Evolutionary conservation across 2,113 vertebrate genomes (phyloP).

Genomic region (Caretta caretta): DNA sequence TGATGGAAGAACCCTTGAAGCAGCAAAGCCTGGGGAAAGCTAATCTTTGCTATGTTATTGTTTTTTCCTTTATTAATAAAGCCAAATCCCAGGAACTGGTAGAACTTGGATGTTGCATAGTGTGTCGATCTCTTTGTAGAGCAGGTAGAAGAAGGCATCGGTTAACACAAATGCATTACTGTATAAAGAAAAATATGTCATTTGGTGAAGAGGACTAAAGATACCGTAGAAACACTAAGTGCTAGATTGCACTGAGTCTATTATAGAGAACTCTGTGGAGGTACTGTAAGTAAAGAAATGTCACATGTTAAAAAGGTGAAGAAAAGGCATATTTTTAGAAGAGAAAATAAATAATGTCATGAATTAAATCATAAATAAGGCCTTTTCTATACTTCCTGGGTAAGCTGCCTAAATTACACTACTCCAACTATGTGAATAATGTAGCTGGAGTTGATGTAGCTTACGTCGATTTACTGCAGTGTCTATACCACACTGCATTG

Average conservation of each 20-base stretch:
- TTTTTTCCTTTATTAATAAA: background rate
- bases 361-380: slow-evolving; percentile 38
- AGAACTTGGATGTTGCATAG: background rate
- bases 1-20: background rate
- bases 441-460: no score
- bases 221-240: background rate
- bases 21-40: background rate
- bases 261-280: background rate
- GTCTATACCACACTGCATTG: no score
- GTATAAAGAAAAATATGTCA: accelerated
- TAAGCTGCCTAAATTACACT: no score
- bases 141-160: background rate
- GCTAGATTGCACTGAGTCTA: background rate
- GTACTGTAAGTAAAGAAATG: background rate
- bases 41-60: background rate
- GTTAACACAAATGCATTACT: background rate
- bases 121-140: background rate
- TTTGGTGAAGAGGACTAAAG: accelerated
- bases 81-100: background rate
- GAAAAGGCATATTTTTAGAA: slow-evolving; percentile 8
- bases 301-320: background rate
- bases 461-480: no score
- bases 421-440: no score
- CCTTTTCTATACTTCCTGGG: background rate
- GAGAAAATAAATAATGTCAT: slow-evolving; percentile 38